phyloP scores from a whole-genome alignment of 1,140 invertebrate genomes.

The Stegodyphus mimosarum region DNA sequence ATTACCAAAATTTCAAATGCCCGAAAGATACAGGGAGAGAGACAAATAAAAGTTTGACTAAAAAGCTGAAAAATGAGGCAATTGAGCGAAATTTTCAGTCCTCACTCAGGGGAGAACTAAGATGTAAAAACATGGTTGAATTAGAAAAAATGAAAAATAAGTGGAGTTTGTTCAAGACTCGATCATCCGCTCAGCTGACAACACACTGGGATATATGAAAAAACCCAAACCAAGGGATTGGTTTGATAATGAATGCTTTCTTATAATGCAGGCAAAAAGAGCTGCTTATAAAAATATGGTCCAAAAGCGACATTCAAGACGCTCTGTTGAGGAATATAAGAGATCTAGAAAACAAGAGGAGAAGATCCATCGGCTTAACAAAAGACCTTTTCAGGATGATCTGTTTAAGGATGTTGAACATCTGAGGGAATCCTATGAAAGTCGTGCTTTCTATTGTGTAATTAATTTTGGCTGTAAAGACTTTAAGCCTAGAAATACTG shows the following conservation, averaged over 20 bases:
- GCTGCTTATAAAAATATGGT: conserved; percentile 11
- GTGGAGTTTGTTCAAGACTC: too few relatives aligned
- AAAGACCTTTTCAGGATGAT: conserved; percentile 4
- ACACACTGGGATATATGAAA: too few relatives aligned
- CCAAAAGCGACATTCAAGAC: conserved; percentile 14
- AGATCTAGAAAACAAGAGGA: neutral
- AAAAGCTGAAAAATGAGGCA: too few relatives aligned
- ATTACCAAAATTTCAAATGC: too few relatives aligned
- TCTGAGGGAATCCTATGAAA: conserved; percentile 12
- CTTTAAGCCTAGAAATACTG: conserved; percentile 3
- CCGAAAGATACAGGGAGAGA: too few relatives aligned
- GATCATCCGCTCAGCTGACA: too few relatives aligned
- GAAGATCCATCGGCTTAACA: neutral
- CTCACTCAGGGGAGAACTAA: too few relatives aligned
- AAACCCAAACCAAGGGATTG: too few relatives aligned
- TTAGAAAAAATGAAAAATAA: too few relatives aligned
- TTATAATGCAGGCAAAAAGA: neutral
- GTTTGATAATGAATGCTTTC: conserved; percentile 9
- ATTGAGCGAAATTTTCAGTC: too few relatives aligned
- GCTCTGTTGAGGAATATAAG: conserved; percentile 6
- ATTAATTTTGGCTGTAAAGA: neutral
- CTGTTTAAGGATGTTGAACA: conserved; percentile 9
- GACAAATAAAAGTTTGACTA: too few relatives aligned
- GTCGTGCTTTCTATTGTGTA: conserved; percentile 9
- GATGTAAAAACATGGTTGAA: too few relatives aligned